Conservation (phyloP, 92 coral and sea anemone species). For the Metridium senile region DNA sequence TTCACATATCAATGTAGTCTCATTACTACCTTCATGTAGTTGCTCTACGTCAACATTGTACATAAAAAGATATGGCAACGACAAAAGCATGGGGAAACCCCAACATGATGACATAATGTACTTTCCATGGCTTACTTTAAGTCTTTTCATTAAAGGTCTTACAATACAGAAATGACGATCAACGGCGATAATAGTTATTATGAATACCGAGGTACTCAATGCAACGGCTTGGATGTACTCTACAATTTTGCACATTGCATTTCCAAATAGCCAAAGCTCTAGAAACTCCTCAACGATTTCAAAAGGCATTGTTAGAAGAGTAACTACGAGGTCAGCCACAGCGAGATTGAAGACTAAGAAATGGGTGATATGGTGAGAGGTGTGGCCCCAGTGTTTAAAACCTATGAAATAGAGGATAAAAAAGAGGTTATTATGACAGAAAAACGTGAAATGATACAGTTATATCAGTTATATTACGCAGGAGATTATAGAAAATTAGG, state of each 20-base stretch:
- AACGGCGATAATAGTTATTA: conserved; percentile 67
- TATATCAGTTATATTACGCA: too few relatives aligned
- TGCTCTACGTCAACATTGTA: conserved; percentile 17
- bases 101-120: conserved; percentile 59
- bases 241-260: conserved; percentile 44
- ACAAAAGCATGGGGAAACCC: conserved; percentile 40
- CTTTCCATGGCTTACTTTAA: conserved; percentile 41
- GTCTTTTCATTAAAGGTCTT: conserved; percentile 48
- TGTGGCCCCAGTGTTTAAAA: conserved; percentile 30
- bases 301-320: conserved; percentile 40
- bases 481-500: too few relatives aligned
- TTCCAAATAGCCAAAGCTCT: conserved; percentile 58
- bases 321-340: conserved; percentile 48
- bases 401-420: too few relatives aligned
- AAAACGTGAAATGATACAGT: too few relatives aligned
- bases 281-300: conserved; percentile 39
- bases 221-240: conserved; percentile 63
- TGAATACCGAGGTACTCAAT: conserved; percentile 51
- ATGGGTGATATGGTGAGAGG: conserved; percentile 27
- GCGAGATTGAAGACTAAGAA: conserved; percentile 38
- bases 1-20: conserved; percentile 45
- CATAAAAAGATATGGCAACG: conserved; percentile 50
- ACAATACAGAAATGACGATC: conserved; percentile 69
- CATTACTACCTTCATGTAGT: conserved; percentile 2
- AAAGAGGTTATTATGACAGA: too few relatives aligned